phyloP scores from a whole-genome alignment of 2,113 vertebrate genomes.

The Illadopsis cleaveri region DNA sequence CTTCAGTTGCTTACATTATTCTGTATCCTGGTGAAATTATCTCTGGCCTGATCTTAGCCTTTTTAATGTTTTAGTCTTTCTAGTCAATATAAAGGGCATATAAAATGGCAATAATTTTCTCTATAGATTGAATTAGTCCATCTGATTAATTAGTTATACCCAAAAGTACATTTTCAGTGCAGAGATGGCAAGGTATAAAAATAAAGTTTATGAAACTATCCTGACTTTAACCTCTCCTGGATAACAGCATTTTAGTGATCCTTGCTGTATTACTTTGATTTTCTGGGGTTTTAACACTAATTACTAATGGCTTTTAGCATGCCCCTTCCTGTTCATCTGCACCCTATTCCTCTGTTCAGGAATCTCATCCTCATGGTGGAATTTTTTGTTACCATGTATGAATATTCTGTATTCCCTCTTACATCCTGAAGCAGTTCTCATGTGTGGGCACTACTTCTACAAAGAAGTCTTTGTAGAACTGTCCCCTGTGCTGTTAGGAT shows the following conservation, averaged over 20 bases:
- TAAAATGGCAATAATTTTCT: not conserved
- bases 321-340: not conserved
- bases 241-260: not conserved
- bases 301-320: not conserved
- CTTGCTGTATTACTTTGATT: not conserved
- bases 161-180: not conserved
- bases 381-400: not conserved
- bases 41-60: not conserved
- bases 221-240: not conserved
- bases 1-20: not conserved
- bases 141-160: not conserved
- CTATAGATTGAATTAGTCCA: not conserved
- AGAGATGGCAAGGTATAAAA: not conserved
- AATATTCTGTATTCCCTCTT: not conserved
- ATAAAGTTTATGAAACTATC: not conserved
- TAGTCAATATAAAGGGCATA: not conserved
- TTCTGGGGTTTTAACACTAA: not conserved
- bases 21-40: not conserved
- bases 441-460: not conserved
- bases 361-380: not conserved
- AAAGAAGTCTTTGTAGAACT: not conserved
- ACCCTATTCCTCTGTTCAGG: not conserved
- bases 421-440: not conserved
- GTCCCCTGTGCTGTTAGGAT: not conserved
- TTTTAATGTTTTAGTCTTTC: not conserved